Evolutionary conservation across 2,797 vertebrate species (phyloP), one percentile per base, ranked within the genome.

Genomic region (Sphenopsis melanotis): DNA sequence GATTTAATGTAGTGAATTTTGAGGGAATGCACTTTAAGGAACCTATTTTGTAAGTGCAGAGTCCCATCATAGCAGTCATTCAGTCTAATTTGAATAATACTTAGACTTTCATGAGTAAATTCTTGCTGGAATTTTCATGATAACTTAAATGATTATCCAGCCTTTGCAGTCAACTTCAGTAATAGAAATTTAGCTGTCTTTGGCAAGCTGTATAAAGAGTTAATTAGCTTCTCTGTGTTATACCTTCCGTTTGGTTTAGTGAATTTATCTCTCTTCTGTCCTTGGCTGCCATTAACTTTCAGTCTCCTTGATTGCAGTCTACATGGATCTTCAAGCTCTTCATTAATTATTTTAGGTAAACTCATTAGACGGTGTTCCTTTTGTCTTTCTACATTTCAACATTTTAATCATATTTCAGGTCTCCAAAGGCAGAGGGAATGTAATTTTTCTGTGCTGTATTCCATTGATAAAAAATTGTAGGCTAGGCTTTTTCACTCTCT

Each of bases 331-430:
- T 90, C 72, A 91, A 91, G 55, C 79, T 65, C 66, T 64, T 85
- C 18, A 74, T 80, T 94, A 64, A 34, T 91, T 84, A 68, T 72
- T 87, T 80, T 77, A 89, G n/a, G 63, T 91, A 95, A 96, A 91
- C 80, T 94, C 77, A 91, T 90, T 91, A 95, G 52, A 56, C 60
- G 61, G 11, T 26, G 53, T 69, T 91, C 24, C 57, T 88, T 90
- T 77, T 83, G 72, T 81, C 86, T 84, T 91, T 70, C 74, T 66
- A 7, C 27, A n/a, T 82, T 83, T 93, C 55, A 72, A 34, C n/a
- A 5, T 78, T 94, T 94, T 86, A 91, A 86, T 88, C 59, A 69
- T 69, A 75, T 27, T 93, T 87, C 47, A 68, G 13, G 39, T 88
- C 83, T 94, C 77, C 55, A 72, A 84, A 89, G 89, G 29, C 66